Base-by-base conservation (phyloP, 1,140 invertebrate species). In the Orchesella cincta region DNA sequence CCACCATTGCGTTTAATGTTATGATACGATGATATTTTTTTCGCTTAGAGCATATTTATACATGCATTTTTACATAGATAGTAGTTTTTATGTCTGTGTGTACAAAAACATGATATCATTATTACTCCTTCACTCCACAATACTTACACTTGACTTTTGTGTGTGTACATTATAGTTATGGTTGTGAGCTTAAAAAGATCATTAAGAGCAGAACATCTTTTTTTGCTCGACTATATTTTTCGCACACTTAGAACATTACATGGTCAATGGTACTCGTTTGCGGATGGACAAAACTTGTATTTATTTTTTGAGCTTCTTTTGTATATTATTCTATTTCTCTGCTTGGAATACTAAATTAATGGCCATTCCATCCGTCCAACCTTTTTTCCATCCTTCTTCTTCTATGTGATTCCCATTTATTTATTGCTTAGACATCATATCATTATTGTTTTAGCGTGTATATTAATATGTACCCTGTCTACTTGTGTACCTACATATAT, bases 31-130 rank as follows among this genome's bases (percentile, higher is more conserved):
- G 39, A 46, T 46, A 46, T 46, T 20, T 12, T 46, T 46, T 12
- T 46, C n/a, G n/a, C n/a, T n/a, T n/a, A n/a, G n/a, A n/a, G n/a
- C n/a, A n/a, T 46, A 46, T 46, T 12, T 20, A 46, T 8, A 8
- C 39, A 46, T 46, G 39, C 39, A 46, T 46, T 20, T 46, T 20
- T 20, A 12, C 39, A 46, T 46, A 8, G 39, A 46, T 8, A 46
- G n/a, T n/a, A n/a, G n/a, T n/a, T n/a, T n/a, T n/a, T n/a, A n/a
- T n/a, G n/a, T n/a, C n/a, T n/a, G n/a, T n/a, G n/a, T n/a, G n/a
- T n/a, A n/a, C n/a, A n/a, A n/a, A n/a, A n/a, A 67, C 62, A 31
- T 67, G 62, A 31, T 67, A 26, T n/a, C 33, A 67, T 67, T 67
- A 67, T 67, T 67, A 67, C 62, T 18, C 29, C 33, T 67, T 31